Percentiles rank a stretch among this genome's conserved stretches.
phyloP scores from a whole-genome alignment of 2,113 vertebrate species.

The Python bivittatus region DNA sequence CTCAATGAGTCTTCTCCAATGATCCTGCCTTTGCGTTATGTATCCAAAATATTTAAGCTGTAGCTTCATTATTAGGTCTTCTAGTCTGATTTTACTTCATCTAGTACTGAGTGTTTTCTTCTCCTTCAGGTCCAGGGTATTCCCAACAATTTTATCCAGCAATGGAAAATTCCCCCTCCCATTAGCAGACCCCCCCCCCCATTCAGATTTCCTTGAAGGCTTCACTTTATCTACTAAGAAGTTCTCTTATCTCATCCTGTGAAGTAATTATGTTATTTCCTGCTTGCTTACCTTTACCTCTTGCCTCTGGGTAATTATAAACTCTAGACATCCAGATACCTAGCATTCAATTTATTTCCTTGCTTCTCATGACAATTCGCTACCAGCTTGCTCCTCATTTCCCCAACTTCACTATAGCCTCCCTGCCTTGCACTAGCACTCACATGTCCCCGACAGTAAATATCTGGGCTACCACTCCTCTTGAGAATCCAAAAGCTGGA shows the following conservation, averaged over 20 bases:
- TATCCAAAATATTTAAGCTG: not conserved
- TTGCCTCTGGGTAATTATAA: not conserved
- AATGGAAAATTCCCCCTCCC: not conserved
- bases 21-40: not conserved
- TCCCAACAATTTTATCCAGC: not conserved
- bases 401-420: not conserved
- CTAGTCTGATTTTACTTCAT: not conserved
- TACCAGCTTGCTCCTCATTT: not conserved
- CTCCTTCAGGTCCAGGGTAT: not conserved
- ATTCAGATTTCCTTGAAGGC: not conserved
- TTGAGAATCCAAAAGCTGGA: not conserved
- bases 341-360: not conserved
- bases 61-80: not conserved
- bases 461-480: not conserved
- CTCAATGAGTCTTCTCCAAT: not conserved
- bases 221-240: not conserved
- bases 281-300: not conserved
- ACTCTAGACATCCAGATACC: not conserved
- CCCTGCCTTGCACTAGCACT: not conserved
- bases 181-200: too few relatives aligned
- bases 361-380: not conserved
- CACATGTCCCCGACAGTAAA: not conserved
- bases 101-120: not conserved
- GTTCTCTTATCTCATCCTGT: not conserved
- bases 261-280: not conserved